Evolutionary conservation across 2,113 vertebrate species (phyloP), one percentile per base, ranked within the genome.

Genomic region (Oenanthe melanoleuca): DNA sequence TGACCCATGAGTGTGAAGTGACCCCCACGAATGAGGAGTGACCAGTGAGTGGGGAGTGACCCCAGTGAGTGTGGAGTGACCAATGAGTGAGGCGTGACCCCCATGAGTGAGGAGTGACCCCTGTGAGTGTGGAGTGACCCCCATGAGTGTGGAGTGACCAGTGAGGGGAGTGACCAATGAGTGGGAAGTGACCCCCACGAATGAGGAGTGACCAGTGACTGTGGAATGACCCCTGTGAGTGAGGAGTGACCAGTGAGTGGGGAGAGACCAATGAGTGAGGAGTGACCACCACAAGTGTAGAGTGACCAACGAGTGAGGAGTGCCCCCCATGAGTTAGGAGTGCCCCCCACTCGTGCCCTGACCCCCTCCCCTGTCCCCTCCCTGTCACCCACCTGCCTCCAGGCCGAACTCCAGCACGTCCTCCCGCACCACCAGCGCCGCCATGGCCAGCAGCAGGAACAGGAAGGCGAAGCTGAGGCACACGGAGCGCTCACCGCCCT

Each of bases 331-430:
- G 40, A 42, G 42, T 42, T 14, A 6, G 18, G 19, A 37, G 14
- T 38, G 73, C 31, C 44, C 73, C 12, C 44, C 98, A 8, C n/a
- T n/a, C n/a, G n/a, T n/a, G n/a, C n/a, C n/a, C n/a, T n/a, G n/a
- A n/a, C n/a, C n/a, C n/a, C n/a, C n/a, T 37, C 34, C 34, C 34
- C 34, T 37, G 34, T 37, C 34, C 34, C 34, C 34, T 37, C 34
- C 34, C 34, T 37, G 34, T 37, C 34, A 37, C 34, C 34, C 34
- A 37, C 34, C 34, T 37, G 98, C 87, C 91, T 99, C 99, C 6
- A 99, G 98, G 56, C 99, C 99, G 6, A 99, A 99, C 97, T 99
- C 99, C 80, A 99, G 97, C 65, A 98, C 98, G 38, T 99, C 99
- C 94, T 99, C 99, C 0, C 97, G 97, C 53, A 99, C 97, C 55